A percentile compares a stretch with the other conserved stretches of the same genome.
These are phyloP conservation scores for Bombus turneri DNA, from an alignment of 1,140 invertebrate genomes.

Conservation along the genomic window DNA sequence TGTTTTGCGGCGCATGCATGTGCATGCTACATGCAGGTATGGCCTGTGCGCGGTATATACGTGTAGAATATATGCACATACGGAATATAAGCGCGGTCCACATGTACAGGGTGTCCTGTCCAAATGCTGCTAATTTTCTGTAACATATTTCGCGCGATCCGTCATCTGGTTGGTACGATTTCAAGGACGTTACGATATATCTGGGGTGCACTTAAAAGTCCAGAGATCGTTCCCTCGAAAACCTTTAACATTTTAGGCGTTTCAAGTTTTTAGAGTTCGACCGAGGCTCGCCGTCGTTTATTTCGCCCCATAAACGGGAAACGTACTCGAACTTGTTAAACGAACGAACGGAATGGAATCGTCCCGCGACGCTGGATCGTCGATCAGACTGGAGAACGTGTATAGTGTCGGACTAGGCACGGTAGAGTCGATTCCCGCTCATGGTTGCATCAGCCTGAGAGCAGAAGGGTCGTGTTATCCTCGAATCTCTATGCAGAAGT, in stretches of 20 bases:
- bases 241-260: neutral
- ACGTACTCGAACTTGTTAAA: neutral
- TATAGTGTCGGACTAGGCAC: neutral
- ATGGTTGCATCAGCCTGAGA: constrained; percentile 1
- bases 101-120: constrained; percentile 74
- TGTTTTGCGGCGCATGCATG: constrained; percentile 79
- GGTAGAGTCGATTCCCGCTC: constrained; percentile 4
- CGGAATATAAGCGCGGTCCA: constrained; percentile 66
- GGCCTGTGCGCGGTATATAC: constrained; percentile 57
- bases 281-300: neutral
- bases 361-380: neutral
- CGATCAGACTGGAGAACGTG: neutral
- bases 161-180: neutral
- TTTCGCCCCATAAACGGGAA: neutral
- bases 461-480: constrained; percentile 46
- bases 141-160: too few species aligned
- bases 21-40: constrained; percentile 72
- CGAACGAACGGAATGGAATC: neutral
- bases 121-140: neutral
- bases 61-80: constrained; percentile 72
- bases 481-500: constrained; percentile 54
- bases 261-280: neutral
- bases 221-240: neutral
- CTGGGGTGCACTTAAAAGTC: neutral
- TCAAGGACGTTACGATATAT: neutral